A percentile compares a stretch with the other conserved stretches of the same genome.
phyloP scores from a whole-genome alignment of 1,140 invertebrate species.

The Drosophila saltans region DNA sequence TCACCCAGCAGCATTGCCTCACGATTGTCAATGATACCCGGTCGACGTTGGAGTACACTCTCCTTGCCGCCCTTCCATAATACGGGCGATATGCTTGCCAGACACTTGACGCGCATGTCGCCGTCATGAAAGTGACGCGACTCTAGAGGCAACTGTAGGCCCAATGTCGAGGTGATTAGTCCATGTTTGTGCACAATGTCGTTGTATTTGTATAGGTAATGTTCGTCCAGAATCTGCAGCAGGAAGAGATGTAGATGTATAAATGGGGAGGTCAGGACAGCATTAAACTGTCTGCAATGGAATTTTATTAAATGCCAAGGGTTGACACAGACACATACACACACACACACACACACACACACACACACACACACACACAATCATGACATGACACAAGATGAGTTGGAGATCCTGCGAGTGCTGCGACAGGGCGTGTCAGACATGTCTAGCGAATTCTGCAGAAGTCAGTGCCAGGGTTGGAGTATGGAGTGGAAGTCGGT shows the following conservation, averaged over 20 bases:
- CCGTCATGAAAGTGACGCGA: slow-evolving; percentile 84
- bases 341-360: neutral
- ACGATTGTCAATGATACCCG: slow-evolving; percentile 85
- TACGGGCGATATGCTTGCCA: slow-evolving; percentile 85
- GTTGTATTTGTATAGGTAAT: slow-evolving; percentile 84
- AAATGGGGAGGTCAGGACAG: slow-evolving; percentile 23
- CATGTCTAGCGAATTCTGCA: slow-evolving; percentile 61
- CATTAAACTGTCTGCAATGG: slow-evolving; percentile 53
- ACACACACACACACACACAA: too few species aligned
- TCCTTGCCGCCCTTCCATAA: slow-evolving; percentile 85
- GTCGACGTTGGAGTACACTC: slow-evolving; percentile 84
- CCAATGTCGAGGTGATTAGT: slow-evolving; percentile 85
- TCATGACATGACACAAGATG: neutral
- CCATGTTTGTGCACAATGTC: slow-evolving; percentile 84
- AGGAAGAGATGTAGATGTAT: slow-evolving; percentile 17
- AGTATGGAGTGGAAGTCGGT: neutral
- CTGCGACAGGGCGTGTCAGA: slow-evolving; percentile 59
- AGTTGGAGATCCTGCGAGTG: slow-evolving; percentile 32
- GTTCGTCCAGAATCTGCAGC: slow-evolving; percentile 84
- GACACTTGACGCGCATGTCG: slow-evolving; percentile 86
- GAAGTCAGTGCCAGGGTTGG: slow-evolving; percentile 1
- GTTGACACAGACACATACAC: slow-evolving; percentile 36
- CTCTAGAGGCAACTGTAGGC: slow-evolving; percentile 84
- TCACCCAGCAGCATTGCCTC: slow-evolving; percentile 86
- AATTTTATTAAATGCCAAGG: slow-evolving; percentile 51